phyloP scores from a whole-genome alignment of 1,140 invertebrate genomes.

The Tribolium madens region DNA sequence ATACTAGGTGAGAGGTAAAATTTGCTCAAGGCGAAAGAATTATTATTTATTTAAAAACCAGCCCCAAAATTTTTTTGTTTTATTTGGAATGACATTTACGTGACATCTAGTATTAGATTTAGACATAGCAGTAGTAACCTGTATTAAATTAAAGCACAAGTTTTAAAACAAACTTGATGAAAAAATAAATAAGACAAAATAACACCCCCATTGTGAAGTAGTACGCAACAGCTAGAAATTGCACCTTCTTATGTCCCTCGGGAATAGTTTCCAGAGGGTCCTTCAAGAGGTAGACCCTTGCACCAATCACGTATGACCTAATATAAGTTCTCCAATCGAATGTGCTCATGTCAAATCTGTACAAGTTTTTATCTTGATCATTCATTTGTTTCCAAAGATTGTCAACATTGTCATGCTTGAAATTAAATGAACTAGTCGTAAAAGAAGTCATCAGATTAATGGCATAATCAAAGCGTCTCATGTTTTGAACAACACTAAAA shows the following conservation, averaged over 20 bases:
- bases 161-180: neutral
- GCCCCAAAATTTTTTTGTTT: too few relatives aligned
- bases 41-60: too few relatives aligned
- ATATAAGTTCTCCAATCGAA: slow-evolving; percentile 73
- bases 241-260: slow-evolving; percentile 26
- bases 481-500: neutral
- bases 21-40: too few relatives aligned
- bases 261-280: slow-evolving; percentile 68
- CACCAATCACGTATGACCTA: slow-evolving; percentile 69
- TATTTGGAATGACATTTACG: too few relatives aligned
- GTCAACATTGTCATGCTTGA: neutral
- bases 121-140: too few relatives aligned
- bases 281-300: slow-evolving; percentile 71
- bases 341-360: slow-evolving; percentile 70
- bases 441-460: neutral
- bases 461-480: neutral
- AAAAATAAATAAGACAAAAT: slow-evolving; percentile 12
- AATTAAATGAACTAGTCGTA: neutral
- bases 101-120: too few relatives aligned
- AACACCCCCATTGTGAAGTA: slow-evolving; percentile 28
- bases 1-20: neutral
- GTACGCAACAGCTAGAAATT: slow-evolving; percentile 33
- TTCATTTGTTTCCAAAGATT: neutral
- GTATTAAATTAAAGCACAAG: neutral
- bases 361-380: slow-evolving; percentile 56